Conservation (phyloP, 2,113 vertebrate genomes). For the Micronisus gabar region DNA sequence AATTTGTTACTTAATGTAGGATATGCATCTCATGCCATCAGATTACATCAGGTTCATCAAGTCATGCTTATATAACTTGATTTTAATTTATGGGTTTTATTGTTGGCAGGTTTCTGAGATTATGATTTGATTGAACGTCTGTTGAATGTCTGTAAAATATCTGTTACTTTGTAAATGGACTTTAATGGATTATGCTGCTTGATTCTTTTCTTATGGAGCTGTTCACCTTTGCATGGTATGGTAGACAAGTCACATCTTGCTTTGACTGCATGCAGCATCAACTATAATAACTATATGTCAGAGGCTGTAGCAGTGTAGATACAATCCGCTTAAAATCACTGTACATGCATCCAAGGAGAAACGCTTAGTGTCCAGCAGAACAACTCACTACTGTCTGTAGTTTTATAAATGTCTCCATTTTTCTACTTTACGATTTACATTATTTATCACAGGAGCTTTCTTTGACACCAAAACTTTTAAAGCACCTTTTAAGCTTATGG, state of each 20-base stretch:
- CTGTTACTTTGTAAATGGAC: conserved; percentile 63
- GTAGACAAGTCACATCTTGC: conserved; percentile 56
- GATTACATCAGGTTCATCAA: conserved; percentile 67
- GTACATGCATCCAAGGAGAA: background rate
- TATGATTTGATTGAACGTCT: conserved; percentile 62
- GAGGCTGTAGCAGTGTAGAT: background rate
- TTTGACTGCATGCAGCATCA: conserved; percentile 7
- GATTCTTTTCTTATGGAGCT: conserved; percentile 31
- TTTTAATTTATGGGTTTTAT: conserved; percentile 68
- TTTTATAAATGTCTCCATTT: background rate
- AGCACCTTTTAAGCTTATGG: background rate
- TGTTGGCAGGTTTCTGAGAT: conserved; percentile 65
- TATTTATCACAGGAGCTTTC: background rate
- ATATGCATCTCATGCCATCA: conserved; percentile 53
- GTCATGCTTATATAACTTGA: conserved; percentile 65
- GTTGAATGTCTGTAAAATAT: conserved; percentile 66
- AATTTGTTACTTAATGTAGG: conserved; percentile 41
- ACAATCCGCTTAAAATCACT: conserved; percentile 25
- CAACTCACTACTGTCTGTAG: background rate
- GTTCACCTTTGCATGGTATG: conserved; percentile 64
- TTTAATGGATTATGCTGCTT: conserved; percentile 53
- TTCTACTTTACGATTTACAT: background rate
- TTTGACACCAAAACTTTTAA: background rate
- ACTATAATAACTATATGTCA: conserved; percentile 53
- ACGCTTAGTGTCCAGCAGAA: background rate